phyloP scores from a whole-genome alignment of 2,113 vertebrate genomes.

The Muntiacus reevesi region DNA sequence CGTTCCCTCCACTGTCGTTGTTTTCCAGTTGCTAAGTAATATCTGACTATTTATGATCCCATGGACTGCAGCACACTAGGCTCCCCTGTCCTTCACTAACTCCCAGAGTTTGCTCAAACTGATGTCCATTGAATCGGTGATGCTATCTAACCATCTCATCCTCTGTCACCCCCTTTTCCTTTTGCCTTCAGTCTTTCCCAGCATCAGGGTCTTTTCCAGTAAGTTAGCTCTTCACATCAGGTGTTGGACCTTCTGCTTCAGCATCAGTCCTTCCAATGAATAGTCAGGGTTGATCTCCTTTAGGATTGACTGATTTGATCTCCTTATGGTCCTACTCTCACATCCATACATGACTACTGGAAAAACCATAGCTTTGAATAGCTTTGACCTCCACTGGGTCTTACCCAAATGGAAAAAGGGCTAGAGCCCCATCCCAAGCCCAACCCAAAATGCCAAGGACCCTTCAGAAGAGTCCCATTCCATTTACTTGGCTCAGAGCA shows the following conservation, averaged over 20 bases:
- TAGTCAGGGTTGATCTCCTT: neutral
- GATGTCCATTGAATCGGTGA: neutral
- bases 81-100: neutral
- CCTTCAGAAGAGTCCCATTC: constrained; percentile 67
- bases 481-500: constrained; percentile 87
- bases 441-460: constrained; percentile 62
- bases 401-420: constrained; percentile 84
- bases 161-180: neutral
- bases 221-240: neutral
- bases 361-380: neutral
- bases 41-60: neutral
- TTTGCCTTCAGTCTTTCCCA: neutral
- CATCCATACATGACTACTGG: neutral
- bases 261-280: neutral
- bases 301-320: neutral
- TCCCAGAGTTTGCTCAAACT: neutral
- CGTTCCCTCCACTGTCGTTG: constrained; percentile 81
- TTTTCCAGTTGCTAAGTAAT: neutral
- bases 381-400: constrained; percentile 52
- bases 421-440: constrained; percentile 67
- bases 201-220: neutral
- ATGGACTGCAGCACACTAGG: neutral
- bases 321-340: neutral
- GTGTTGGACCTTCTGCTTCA: neutral
- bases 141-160: neutral